These are phyloP conservation scores for Agelas oroides DNA, from an alignment of 37 sponge, comb jelly and placozoan species.

Conservation along the genomic window DNA sequence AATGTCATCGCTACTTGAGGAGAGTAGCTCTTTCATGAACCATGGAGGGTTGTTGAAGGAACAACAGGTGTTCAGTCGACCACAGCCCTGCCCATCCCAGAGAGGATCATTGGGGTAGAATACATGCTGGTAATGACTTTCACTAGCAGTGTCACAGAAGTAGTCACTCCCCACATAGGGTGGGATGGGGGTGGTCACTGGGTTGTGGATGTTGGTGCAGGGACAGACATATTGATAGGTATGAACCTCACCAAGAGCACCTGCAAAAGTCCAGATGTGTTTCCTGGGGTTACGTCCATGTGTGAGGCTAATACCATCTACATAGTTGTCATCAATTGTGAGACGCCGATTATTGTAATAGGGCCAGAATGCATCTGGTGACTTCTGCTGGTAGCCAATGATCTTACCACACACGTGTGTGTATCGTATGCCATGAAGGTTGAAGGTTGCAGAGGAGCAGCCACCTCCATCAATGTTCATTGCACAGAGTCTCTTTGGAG, in stretches of 20 bases:
- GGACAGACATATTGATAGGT: conserved; percentile 7
- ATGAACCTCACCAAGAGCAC: not conserved
- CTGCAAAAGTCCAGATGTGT: conserved; percentile 48
- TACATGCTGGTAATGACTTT: not conserved
- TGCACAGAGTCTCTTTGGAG: conserved; percentile 1
- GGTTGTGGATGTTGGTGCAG: conserved; percentile 9
- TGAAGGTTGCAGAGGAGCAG: conserved; percentile 1
- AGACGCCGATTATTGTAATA: not conserved
- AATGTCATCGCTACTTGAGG: conserved; percentile 23
- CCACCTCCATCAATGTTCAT: not conserved
- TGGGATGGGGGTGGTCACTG: not conserved
- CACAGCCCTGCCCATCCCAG: conserved; percentile 46
- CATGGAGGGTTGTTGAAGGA: conserved; percentile 21
- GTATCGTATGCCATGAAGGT: conserved; percentile 1
- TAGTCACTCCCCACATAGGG: conserved; percentile 2
- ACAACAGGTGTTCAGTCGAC: conserved; percentile 33
- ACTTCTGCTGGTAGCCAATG: conserved; percentile 7
- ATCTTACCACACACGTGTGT: conserved; percentile 19
- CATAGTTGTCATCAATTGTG: conserved; percentile 2
- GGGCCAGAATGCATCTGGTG: conserved; percentile 11
- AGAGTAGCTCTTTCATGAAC: conserved; percentile 24
- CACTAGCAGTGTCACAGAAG: conserved; percentile 33
- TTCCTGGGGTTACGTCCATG: conserved; percentile 27
- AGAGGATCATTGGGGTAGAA: conserved; percentile 34
- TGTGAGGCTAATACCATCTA: conserved; percentile 40